Conservation (phyloP, 2,797 vertebrate genomes). For the Enteromius argenteus region DNA sequence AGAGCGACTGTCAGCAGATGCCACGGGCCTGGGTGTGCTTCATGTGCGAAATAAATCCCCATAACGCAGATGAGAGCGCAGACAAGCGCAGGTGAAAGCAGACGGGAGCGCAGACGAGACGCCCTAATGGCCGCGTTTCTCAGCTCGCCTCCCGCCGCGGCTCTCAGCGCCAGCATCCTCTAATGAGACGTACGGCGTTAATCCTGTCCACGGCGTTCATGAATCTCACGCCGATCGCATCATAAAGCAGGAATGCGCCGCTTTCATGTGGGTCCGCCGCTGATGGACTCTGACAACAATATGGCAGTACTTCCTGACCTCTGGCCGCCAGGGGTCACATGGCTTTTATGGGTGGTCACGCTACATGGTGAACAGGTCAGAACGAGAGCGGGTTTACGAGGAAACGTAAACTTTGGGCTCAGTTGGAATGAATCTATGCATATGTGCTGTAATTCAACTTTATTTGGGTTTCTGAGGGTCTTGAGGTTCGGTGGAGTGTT, state of each 20-base stretch:
- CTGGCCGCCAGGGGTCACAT: slow-evolving; percentile 76
- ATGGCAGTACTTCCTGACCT: slow-evolving; percentile 79
- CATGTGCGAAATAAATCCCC: slow-evolving; percentile 73
- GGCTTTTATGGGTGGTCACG: slow-evolving; percentile 79
- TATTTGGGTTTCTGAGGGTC: slow-evolving; percentile 68
- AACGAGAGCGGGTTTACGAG: slow-evolving; percentile 77
- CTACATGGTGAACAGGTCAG: slow-evolving; percentile 79
- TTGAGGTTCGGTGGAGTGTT: not conserved
- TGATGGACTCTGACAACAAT: slow-evolving; percentile 80
- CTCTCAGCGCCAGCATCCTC: slow-evolving; percentile 75
- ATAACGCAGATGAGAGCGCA: not conserved
- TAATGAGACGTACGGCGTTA: slow-evolving; percentile 81
- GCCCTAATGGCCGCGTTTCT: slow-evolving; percentile 70
- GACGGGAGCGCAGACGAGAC: slow-evolving; percentile 59
- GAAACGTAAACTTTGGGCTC: slow-evolving; percentile 74
- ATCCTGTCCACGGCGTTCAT: slow-evolving; percentile 79
- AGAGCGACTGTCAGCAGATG: slow-evolving; percentile 15
- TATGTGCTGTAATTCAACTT: slow-evolving; percentile 80
- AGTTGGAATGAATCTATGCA: slow-evolving; percentile 82
- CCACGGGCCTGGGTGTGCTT: slow-evolving; percentile 72
- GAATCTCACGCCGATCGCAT: slow-evolving; percentile 75
- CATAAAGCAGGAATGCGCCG: slow-evolving; percentile 80
- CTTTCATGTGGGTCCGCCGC: slow-evolving; percentile 76
- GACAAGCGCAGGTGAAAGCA: not conserved
- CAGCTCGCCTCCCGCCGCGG: slow-evolving; percentile 74